A percentile compares a stretch with the other conserved stretches of the same genome.
Evolutionary conservation across 2,888 invertebrate genomes (phyloP).

Genomic region (Dorcus parallelipipedus): DNA sequence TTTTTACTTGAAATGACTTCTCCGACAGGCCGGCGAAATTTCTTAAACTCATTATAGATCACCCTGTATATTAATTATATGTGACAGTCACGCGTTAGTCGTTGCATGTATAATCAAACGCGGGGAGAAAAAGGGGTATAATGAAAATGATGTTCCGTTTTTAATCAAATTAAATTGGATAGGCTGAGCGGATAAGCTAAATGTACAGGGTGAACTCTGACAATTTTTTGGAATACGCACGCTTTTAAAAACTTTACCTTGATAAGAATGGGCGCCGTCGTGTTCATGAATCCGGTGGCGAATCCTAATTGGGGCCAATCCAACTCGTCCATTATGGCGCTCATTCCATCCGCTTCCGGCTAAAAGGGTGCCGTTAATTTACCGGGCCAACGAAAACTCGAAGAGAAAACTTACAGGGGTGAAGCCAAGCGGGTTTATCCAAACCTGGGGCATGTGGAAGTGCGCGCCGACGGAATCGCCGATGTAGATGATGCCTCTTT

Average conservation of each 20-base stretch:
- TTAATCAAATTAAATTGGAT: too few relatives aligned
- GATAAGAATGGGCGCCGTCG: slow-evolving; percentile 34
- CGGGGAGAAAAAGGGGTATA: too few relatives aligned
- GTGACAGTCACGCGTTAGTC: too few relatives aligned
- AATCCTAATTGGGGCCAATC: slow-evolving; percentile 53
- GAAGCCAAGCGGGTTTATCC: slow-evolving; percentile 44
- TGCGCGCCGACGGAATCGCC: slow-evolving; percentile 53
- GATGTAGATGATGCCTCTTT: slow-evolving; percentile 35
- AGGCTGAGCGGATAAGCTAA: too few relatives aligned
- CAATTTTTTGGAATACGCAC: not conserved
- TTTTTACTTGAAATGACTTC: too few relatives aligned
- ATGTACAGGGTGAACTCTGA: too few relatives aligned
- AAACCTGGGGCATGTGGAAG: slow-evolving; percentile 51
- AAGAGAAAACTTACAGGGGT: slow-evolving; percentile 29
- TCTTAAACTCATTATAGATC: too few relatives aligned
- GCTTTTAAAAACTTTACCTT: slow-evolving; percentile 22
- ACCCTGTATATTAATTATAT: too few relatives aligned
- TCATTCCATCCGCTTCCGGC: slow-evolving; percentile 38
- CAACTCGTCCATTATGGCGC: slow-evolving; percentile 49
- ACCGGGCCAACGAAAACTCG: not conserved
- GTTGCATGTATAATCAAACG: too few relatives aligned
- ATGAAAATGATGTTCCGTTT: too few relatives aligned
- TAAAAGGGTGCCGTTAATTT: slow-evolving; percentile 6
- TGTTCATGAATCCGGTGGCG: slow-evolving; percentile 44
- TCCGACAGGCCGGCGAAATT: too few relatives aligned